Conservation (phyloP, 2,797 vertebrate genomes). For the Acridotheres tristis region DNA sequence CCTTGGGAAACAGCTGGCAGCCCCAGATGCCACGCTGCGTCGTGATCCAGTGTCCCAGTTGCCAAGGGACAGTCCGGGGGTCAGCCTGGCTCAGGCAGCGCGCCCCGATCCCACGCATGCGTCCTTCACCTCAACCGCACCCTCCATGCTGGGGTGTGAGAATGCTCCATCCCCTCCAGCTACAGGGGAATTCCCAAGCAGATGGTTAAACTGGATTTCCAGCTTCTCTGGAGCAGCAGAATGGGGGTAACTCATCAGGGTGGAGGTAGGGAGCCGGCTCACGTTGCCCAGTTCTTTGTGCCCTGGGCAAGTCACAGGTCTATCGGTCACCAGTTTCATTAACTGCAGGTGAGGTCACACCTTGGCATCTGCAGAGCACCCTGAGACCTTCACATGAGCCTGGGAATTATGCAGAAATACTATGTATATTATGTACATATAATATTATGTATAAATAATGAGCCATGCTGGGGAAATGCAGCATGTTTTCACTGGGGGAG, state of each 20-base stretch:
- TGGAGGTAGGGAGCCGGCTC: background rate
- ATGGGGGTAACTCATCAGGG: slow-evolving; percentile 47
- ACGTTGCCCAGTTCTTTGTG: background rate
- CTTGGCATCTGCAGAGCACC: background rate
- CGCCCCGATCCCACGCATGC: background rate
- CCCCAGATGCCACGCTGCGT: background rate
- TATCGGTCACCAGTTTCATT: slow-evolving; percentile 33
- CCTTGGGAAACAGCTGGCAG: background rate
- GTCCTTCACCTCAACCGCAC: slow-evolving; percentile 37
- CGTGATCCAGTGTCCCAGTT: background rate
- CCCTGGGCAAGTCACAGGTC: slow-evolving; percentile 10
- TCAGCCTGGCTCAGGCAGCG: background rate
- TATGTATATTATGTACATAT: too few species aligned
- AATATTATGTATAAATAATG: background rate
- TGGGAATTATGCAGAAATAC: background rate
- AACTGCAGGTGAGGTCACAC: background rate
- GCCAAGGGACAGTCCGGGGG: background rate
- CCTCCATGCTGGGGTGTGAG: slow-evolving; percentile 60
- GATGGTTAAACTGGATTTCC: slow-evolving; percentile 64
- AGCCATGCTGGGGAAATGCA: background rate
- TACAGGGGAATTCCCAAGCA: slow-evolving; percentile 67
- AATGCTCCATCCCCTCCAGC: slow-evolving; percentile 61
- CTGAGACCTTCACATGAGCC: background rate
- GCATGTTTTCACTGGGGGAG: background rate
- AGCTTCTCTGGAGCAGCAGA: slow-evolving; percentile 35